Evolutionary conservation across 2,113 vertebrate genomes (phyloP).

Genomic region (Oncorhynchus tshawytscha): DNA sequence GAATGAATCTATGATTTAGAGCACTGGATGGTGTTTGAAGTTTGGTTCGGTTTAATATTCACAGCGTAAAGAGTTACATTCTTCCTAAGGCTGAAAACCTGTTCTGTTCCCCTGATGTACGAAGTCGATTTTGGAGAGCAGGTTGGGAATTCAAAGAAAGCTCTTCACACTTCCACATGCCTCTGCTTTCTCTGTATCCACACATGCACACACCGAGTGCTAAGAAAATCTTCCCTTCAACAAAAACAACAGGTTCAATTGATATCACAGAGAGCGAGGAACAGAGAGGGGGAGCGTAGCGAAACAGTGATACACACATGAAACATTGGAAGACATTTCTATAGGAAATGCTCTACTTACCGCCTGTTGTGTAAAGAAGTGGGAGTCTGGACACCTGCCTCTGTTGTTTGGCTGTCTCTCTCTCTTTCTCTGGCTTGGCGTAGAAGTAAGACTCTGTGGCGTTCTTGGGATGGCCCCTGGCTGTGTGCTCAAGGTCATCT

Average conservation of each 20-base stretch:
- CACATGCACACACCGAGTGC: not conserved
- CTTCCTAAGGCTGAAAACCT: conserved; percentile 31
- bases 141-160: conserved; percentile 42
- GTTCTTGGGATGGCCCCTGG: conserved; percentile 56
- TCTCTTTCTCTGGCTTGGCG: conserved; percentile 36
- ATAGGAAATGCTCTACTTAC: conserved; percentile 54
- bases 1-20: conserved; percentile 69
- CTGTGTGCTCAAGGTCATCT: conserved; percentile 59
- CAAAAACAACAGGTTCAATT: conserved; percentile 24
- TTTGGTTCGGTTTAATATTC: conserved; percentile 65
- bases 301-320: conserved; percentile 7
- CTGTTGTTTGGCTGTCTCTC: conserved; percentile 56
- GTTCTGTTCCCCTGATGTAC: conserved; percentile 39
- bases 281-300: not conserved
- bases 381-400: conserved; percentile 59
- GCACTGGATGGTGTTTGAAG: conserved; percentile 55
- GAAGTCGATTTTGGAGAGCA: conserved; percentile 50
- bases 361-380: conserved; percentile 50
- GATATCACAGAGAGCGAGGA: conserved; percentile 2
- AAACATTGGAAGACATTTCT: conserved; percentile 14
- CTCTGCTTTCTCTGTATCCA: conserved; percentile 4
- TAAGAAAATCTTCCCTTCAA: conserved; percentile 23
- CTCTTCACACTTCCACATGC: conserved; percentile 19
- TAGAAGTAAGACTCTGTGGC: conserved; percentile 38
- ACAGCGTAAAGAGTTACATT: conserved; percentile 38